Base-by-base conservation (phyloP, 2,888 invertebrate species). In the Chrysina gloriosa region DNA sequence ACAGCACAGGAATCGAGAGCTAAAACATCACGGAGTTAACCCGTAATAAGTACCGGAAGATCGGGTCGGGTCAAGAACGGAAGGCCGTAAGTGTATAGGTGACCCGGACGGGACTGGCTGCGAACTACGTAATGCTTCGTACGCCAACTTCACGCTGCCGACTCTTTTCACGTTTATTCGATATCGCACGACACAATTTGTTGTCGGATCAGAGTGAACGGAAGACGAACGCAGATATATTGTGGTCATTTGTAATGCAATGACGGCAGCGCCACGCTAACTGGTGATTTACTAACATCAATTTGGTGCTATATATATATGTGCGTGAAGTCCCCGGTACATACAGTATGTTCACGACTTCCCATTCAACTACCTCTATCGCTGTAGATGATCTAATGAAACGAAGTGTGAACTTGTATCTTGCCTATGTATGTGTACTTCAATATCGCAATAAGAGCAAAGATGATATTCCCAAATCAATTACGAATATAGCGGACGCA, bases 281-380 rank as follows among this genome's bases (percentile, higher is more conserved):
- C 78, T 76, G 79, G 77, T 79, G 81, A 81, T 80, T 80, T 79
- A 79, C 79, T 77, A 77, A 72, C 78, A 79, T 80, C 80, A 80
- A 76, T 77, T 77, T 74, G 70, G 67, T 70, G 64, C 71, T 54
- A 42, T 61, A 7, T 56, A 36, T 21, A 45, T 61, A 27, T 42
- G 27, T 27, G 42, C 5, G 27, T 9, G 16, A 16, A 29, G 45
- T 16, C n/a, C 11, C n/a, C 36, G 14, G n/a, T 9, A 11, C 2
- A n/a, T n/a, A 7, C 2, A n/a, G n/a, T n/a, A n/a, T n/a, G n/a
- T n/a, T n/a, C n/a, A n/a, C n/a, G n/a, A n/a, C n/a, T n/a, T n/a
- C n/a, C n/a, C n/a, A n/a, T n/a, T n/a, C n/a, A n/a, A n/a, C n/a
- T n/a, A n/a, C n/a, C n/a, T n/a, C n/a, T n/a, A n/a, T n/a, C n/a